Evolutionary conservation across 2,888 invertebrate genomes (phyloP), one percentile per base, ranked within the genome.

Genomic region (Eretmocerus hayati): DNA sequence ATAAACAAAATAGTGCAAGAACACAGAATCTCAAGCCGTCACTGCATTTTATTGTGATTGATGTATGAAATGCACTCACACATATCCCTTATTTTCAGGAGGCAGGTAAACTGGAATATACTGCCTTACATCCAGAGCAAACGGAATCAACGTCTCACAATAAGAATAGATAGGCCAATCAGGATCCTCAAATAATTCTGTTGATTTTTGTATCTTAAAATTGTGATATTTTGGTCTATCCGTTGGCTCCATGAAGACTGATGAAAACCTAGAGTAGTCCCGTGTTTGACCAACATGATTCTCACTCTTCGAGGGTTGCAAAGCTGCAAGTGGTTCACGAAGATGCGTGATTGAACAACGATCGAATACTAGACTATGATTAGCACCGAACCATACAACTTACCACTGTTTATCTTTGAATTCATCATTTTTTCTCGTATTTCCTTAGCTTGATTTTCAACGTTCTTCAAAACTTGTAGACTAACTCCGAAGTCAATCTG

Each of bases 1-100:
- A n/a, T n/a, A n/a, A n/a, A n/a, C n/a, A n/a, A n/a, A n/a, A n/a
- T n/a, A n/a, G n/a, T n/a, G n/a, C n/a, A n/a, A n/a, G n/a, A n/a
- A n/a, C n/a, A n/a, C n/a, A n/a, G n/a, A n/a, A n/a, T n/a, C n/a
- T n/a, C n/a, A n/a, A n/a, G n/a, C n/a, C n/a, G n/a, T n/a, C n/a
- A n/a, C n/a, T n/a, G n/a, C n/a, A n/a, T n/a, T n/a, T n/a, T n/a
- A n/a, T n/a, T n/a, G n/a, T n/a, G n/a, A n/a, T n/a, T n/a, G n/a
- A n/a, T n/a, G n/a, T 33, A 33, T 33, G 33, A 11, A 36, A 36
- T 19, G n/a, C 32, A 71, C 77, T 75, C 73, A 86, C 85, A 79
- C 78, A 65, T 81, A 81, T 47, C 87, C 88, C 66, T 87, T 87
- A 67, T 87, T 85, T 67, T 87, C 85, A 46, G 85, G 83, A 0